Percentiles rank a stretch among this genome's conserved stretches.
Conservation (phyloP, 2,888 invertebrate species). For the Tetranychus piercei region DNA sequence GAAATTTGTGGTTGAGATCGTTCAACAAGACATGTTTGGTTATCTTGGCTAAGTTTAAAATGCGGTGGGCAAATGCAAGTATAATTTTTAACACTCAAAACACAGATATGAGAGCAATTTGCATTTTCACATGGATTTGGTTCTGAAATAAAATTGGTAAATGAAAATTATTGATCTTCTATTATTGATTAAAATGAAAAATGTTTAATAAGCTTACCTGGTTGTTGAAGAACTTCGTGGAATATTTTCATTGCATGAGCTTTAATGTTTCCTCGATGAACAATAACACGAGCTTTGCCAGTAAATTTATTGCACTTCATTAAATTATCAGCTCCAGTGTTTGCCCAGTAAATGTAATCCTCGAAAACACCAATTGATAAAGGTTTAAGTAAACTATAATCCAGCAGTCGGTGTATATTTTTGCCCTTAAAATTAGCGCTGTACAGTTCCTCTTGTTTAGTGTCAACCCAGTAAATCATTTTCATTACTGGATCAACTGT, state of each 20-base stretch:
- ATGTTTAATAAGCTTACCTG: slow-evolving; percentile 13
- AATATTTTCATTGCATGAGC: slow-evolving; percentile 19
- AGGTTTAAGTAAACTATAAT: slow-evolving; percentile 39
- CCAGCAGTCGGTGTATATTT: slow-evolving; percentile 40
- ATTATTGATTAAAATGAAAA: not conserved
- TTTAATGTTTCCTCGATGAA: slow-evolving; percentile 18
- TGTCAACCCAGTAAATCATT: slow-evolving; percentile 74
- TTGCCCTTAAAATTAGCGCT: slow-evolving; percentile 53
- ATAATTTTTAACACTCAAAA: slow-evolving; percentile 43
- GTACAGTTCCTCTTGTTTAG: slow-evolving; percentile 50
- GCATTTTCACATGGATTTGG: slow-evolving; percentile 45
- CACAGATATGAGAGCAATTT: slow-evolving; percentile 56
- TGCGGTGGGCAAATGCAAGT: slow-evolving; percentile 58
- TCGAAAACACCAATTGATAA: slow-evolving; percentile 60
- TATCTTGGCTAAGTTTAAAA: slow-evolving; percentile 41
- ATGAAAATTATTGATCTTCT: not conserved
- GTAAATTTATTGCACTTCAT: slow-evolving; percentile 57
- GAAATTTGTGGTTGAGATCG: not conserved
- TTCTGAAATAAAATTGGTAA: slow-evolving; percentile 25
- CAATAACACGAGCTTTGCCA: slow-evolving; percentile 38
- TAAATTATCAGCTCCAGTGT: slow-evolving; percentile 57
- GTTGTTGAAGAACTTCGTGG: slow-evolving; percentile 20
- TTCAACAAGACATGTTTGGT: slow-evolving; percentile 38
- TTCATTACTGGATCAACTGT: slow-evolving; percentile 57
- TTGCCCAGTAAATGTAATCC: slow-evolving; percentile 47